Conservation (phyloP, 2,797 vertebrate species). For the Tapera naevia region DNA sequence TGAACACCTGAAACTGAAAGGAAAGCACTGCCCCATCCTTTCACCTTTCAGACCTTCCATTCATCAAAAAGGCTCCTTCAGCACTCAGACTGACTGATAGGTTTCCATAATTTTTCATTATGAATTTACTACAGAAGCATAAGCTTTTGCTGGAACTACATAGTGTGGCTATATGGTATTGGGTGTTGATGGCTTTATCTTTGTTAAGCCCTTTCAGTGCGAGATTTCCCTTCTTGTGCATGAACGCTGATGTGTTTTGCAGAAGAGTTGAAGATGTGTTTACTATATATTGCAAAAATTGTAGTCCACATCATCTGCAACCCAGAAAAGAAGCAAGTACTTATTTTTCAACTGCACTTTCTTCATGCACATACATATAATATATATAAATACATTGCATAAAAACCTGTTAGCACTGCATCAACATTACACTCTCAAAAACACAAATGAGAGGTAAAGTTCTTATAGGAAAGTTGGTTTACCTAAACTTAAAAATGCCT, state of each 20-base stretch:
- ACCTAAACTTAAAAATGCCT: neutral
- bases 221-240: neutral
- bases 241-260: neutral
- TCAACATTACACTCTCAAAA: neutral
- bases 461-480: neutral
- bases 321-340: neutral
- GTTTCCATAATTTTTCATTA: neutral
- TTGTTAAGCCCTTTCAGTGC: neutral
- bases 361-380: neutral
- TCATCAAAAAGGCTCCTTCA: neutral
- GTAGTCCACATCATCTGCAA: neutral
- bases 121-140: neutral
- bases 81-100: neutral
- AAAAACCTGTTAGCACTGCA: neutral
- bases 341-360: neutral
- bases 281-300: neutral
- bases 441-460: neutral
- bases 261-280: neutral
- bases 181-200: neutral
- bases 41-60: neutral
- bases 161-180: fast-evolving
- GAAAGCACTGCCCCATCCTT: neutral
- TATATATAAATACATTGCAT: neutral
- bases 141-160: neutral
- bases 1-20: neutral